Evolutionary conservation across 2,113 vertebrate genomes (phyloP), one percentile per base, ranked within the genome.

Genomic region (Prietella phreatophila): DNA sequence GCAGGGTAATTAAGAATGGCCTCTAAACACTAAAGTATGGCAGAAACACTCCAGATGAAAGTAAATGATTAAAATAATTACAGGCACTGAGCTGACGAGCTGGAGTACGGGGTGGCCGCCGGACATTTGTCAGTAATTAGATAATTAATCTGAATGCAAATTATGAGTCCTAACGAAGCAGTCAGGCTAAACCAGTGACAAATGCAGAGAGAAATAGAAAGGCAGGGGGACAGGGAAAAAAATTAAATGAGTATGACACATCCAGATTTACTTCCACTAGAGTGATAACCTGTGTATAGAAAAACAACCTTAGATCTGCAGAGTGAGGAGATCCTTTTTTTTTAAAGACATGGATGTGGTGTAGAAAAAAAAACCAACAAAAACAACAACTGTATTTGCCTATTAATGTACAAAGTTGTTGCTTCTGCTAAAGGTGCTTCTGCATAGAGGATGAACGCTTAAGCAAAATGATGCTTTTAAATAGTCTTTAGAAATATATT

Each of bases 11-110:
- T 99, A 98, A 99, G 98, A 98, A 97, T 97, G 97, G 97, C 97
- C 97, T 97, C 96, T 96, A 96, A 98, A 97, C 97, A 94, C 96
- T 96, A 97, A 96, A 96, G 97, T 97, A 95, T 95, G 97, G 97
- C 96, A 97, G 97, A 96, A 95, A 97, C 96, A 97, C 96, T 98
- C 96, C 98, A 99, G 97, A 99, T 99, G 98, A 99, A 99, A 99
- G 98, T 97, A 99, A 98, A 99, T 99, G 97, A 99, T 99, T 99
- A 99, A 99, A 99, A 99, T 99, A 99, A 99, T 99, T 99, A 98
- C 97, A 97, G 97, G 97, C 97, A 96, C 97, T 96, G 97, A 97
- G 97, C 96, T 99, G 98, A 99, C 97, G 97, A 97, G 97, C 97
- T 96, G 95, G 96, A 97, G 97, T 95, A 96, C 94, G 97, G 97